Percentiles rank a stretch among this genome's conserved stretches.
Conservation (phyloP, 1,140 invertebrate species). For the Argopecten irradians region DNA sequence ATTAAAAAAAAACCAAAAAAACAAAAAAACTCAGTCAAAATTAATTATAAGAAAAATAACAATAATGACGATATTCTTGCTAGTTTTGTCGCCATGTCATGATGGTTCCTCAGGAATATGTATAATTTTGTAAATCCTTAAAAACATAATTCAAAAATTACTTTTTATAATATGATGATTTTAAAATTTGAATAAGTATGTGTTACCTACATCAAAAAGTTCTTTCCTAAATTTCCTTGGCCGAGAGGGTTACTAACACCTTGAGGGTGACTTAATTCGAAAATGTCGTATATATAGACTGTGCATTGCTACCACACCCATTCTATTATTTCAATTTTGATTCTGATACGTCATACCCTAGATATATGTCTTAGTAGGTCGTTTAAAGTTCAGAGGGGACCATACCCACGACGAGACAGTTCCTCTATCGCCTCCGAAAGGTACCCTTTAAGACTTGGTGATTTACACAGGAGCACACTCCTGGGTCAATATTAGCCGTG, state of each 20-base stretch:
- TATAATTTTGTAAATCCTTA: too few species aligned
- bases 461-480: background rate
- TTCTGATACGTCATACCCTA: background rate
- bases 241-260: background rate
- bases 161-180: too few species aligned
- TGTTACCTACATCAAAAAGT: background rate
- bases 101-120: too few species aligned
- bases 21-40: too few species aligned
- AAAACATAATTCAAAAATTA: too few species aligned
- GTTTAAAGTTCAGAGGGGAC: slow-evolving; percentile 15
- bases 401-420: background rate
- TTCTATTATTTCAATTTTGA: slow-evolving; percentile 14
- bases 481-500: background rate
- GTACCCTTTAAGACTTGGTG: background rate
- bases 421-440: background rate
- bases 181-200: too few species aligned
- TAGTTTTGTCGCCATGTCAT: too few species aligned
- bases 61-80: too few species aligned
- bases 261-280: background rate
- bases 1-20: too few species aligned
- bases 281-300: background rate
- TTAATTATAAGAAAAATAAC: too few species aligned
- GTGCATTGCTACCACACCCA: background rate
- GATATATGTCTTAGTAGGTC: slow-evolving; percentile 15
- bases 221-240: background rate